Evolutionary conservation across 2,888 invertebrate species (phyloP).

Genomic region (Ernsta delagoae): DNA sequence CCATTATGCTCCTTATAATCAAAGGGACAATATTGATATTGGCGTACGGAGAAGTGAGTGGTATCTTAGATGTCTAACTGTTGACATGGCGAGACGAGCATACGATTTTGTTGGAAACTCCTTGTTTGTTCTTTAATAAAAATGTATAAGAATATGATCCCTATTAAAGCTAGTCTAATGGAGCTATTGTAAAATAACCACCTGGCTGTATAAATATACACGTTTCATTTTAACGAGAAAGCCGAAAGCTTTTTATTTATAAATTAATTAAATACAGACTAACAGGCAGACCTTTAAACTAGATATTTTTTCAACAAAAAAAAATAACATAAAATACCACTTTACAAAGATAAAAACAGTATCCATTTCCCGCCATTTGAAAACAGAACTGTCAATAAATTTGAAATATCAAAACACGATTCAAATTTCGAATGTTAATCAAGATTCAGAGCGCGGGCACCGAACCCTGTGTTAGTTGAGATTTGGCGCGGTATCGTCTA

Average conservation of each 20-base stretch:
- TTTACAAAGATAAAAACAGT: no score
- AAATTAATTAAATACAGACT: no score
- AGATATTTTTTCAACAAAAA: no score
- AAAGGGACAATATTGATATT: conserved; percentile 35
- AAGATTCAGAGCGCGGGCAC: conserved; percentile 52
- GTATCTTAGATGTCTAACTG: conserved; percentile 39
- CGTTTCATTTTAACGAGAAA: background rate
- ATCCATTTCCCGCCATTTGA: background rate
- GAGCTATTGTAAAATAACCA: conserved; percentile 15
- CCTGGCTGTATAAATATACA: background rate
- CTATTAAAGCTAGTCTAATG: conserved; percentile 21
- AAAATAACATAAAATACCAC: no score
- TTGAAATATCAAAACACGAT: background rate
- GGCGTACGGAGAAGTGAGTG: conserved; percentile 15
- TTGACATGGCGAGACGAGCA: conserved; percentile 38
- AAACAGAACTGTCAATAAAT: conserved; percentile 4
- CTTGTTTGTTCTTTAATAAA: conserved; percentile 29
- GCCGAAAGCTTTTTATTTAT: background rate
- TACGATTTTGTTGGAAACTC: conserved; percentile 28
- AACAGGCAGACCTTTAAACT: no score
- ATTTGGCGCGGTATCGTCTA: conserved; percentile 68
- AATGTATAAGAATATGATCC: conserved; percentile 31
- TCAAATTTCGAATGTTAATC: conserved; percentile 46
- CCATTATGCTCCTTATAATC: conserved; percentile 41
- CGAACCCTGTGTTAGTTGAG: conserved; percentile 64